Percentiles rank a stretch among this genome's conserved stretches.
These are phyloP conservation scores for Propithecus coquereli DNA, from an alignment of 2,113 vertebrate species.

Conservation along the genomic window DNA sequence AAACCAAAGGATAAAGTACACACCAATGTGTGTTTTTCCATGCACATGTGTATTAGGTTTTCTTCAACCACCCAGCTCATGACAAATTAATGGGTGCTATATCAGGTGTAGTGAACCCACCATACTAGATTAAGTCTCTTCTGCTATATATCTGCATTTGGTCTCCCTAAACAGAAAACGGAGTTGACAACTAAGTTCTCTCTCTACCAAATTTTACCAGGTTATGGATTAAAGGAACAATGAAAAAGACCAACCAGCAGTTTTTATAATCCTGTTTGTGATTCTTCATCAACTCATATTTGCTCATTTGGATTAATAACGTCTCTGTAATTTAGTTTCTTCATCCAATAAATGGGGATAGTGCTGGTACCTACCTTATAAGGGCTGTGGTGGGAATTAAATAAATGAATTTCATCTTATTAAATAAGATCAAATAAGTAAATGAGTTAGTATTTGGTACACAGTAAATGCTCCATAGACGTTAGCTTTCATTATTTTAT, in stretches of 20 bases:
- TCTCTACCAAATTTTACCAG: background rate
- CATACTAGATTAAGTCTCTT: background rate
- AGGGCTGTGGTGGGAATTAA: background rate
- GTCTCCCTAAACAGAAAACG: background rate
- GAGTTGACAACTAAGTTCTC: background rate
- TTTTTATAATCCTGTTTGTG: background rate
- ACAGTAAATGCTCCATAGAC: background rate
- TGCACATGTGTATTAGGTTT: background rate
- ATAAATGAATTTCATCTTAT: background rate
- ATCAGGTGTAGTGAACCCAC: background rate
- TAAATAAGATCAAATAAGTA: background rate
- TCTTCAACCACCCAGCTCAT: background rate
- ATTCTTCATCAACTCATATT: background rate
- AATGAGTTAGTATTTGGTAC: background rate
- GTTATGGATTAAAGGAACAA: background rate
- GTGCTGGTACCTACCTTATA: background rate
- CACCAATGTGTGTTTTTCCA: conserved; percentile 45
- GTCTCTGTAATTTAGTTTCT: background rate
- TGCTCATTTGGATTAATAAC: background rate
- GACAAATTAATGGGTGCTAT: background rate
- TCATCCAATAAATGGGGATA: background rate
- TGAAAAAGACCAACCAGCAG: background rate
- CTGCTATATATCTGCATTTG: background rate
- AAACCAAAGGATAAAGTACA: conserved; percentile 9
- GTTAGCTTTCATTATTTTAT: background rate